These are phyloP conservation scores for Sycobia sp. DNA, from an alignment of 1,140 invertebrate genomes.

Conservation along the genomic window DNA sequence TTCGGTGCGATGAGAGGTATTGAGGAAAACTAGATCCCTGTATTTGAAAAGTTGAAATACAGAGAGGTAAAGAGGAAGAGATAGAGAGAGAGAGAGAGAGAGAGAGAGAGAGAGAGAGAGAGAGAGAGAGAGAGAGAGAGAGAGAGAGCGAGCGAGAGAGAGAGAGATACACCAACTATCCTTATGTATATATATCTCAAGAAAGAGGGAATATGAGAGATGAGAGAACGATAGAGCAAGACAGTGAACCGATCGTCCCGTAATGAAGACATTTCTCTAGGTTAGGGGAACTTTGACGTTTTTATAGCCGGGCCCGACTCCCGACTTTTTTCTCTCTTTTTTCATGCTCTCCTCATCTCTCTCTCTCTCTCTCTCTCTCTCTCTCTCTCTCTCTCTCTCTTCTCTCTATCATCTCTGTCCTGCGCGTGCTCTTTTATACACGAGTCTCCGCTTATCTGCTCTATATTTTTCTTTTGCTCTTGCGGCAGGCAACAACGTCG, in stretches of 20 bases:
- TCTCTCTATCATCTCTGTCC: neutral
- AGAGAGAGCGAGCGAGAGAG: no score
- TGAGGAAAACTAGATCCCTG: no score
- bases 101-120: neutral
- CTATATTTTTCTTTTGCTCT: constrained; percentile 44
- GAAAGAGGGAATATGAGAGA: constrained; percentile 27
- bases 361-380: neutral
- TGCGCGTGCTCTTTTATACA: no score
- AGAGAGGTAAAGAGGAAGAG: no score
- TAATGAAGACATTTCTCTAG: constrained; percentile 64
- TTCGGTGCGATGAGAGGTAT: no score
- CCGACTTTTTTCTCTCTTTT: constrained; percentile 45
- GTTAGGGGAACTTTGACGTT: constrained; percentile 63
- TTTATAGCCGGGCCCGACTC: constrained; percentile 57
- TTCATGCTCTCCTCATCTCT: constrained; percentile 31
- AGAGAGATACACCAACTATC: no score
- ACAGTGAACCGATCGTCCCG: constrained; percentile 32
- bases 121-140: neutral
- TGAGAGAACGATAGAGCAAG: constrained; percentile 38
- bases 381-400: neutral
- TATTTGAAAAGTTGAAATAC: no score
- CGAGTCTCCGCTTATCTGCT: constrained; percentile 43
- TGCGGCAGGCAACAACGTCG: constrained; percentile 38
- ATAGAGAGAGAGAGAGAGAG: neutral
- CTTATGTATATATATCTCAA: neutral